Percentiles rank a stretch among this genome's conserved stretches.
These are phyloP conservation scores for Melanotaenia duboulayi DNA, from an alignment of 2,113 vertebrate species.

Conservation along the genomic window DNA sequence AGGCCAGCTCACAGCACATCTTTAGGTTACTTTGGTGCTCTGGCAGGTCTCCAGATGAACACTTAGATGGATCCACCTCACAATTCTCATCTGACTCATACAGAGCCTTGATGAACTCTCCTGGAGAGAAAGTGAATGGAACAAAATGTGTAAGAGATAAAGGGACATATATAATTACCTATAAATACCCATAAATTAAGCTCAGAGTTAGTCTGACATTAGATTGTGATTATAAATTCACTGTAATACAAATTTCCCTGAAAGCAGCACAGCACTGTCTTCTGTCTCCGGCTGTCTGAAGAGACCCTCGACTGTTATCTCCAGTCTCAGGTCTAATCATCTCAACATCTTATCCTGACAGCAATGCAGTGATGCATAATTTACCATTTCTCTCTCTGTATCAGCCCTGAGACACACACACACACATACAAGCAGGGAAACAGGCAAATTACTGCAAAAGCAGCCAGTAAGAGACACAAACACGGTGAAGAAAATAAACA, in stretches of 20 bases:
- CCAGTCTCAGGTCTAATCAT: conserved; percentile 7
- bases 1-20: conserved; percentile 99
- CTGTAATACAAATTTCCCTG: neutral
- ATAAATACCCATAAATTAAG: conserved; percentile 18
- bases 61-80: conserved; percentile 96
- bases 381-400: conserved; percentile 44
- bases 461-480: conserved; percentile 24
- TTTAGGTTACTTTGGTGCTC: conserved; percentile 99
- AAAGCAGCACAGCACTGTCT: neutral
- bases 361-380: conserved; percentile 36
- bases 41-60: conserved; percentile 89
- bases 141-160: neutral
- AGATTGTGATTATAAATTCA: conserved; percentile 12
- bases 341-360: conserved; percentile 33
- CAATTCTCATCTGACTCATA: conserved; percentile 99
- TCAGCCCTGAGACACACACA: neutral
- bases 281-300: conserved; percentile 16
- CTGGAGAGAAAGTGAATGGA: conserved; percentile 71
- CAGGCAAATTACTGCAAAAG: conserved; percentile 1
- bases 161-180: neutral
- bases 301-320: conserved; percentile 17
- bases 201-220: conserved; percentile 9
- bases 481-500: conserved; percentile 8
- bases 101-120: conserved; percentile 98
- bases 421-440: conserved; percentile 19